A percentile compares a stretch with the other conserved stretches of the same genome.
These are phyloP conservation scores for Zonotrichia albicollis DNA, from an alignment of 2,797 vertebrate genomes.

Conservation along the genomic window DNA sequence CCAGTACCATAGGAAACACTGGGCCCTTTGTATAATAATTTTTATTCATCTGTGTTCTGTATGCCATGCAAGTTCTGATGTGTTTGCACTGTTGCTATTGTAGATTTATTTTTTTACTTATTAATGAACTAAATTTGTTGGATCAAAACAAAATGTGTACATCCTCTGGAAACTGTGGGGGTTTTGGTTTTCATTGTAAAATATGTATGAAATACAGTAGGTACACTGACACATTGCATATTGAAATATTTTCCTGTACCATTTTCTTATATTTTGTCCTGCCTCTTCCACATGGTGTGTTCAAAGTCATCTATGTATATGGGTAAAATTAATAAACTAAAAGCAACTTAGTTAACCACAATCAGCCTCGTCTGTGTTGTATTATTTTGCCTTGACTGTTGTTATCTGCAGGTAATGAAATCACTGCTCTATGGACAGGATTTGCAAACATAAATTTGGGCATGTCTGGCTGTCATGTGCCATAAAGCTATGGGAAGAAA, in stretches of 20 bases:
- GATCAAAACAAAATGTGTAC: conserved; percentile 27
- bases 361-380: neutral
- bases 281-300: conserved; percentile 9
- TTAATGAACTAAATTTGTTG: conserved; percentile 56
- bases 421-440: neutral
- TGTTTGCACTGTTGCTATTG: conserved; percentile 71
- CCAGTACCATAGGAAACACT: neutral
- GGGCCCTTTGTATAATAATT: neutral
- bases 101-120: conserved; percentile 76
- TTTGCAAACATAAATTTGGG: neutral
- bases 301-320: conserved; percentile 53
- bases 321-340: conserved; percentile 71
- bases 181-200: conserved; percentile 23
- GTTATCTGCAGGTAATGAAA: neutral
- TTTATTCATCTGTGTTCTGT: neutral
- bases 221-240: neutral
- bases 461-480: neutral
- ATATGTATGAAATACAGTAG: conserved; percentile 27
- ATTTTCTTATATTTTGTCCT: conserved; percentile 41
- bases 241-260: neutral
- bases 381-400: neutral
- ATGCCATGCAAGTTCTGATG: conserved; percentile 33
- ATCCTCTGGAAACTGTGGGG: neutral
- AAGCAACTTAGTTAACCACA: conserved; percentile 47
- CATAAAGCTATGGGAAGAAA: neutral